Evolutionary conservation across 2,888 invertebrate genomes (phyloP), one percentile per base, ranked within the genome.

Genomic region (Aspidapion aeneum): DNA sequence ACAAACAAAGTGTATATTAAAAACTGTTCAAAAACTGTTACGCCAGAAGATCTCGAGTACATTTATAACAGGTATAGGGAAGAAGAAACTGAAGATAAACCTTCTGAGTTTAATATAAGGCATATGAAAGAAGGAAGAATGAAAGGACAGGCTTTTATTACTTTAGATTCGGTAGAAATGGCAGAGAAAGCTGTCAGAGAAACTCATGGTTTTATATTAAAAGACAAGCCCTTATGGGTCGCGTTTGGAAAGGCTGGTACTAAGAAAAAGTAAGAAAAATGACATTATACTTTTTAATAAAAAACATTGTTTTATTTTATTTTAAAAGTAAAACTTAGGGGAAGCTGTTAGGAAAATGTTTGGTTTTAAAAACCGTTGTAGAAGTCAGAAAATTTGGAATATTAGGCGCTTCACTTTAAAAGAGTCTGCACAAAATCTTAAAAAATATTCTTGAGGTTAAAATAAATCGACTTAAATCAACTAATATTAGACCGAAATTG

Each of bases 91-190:
- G 74, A 78, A 52, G 72, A 78, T 58, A 70, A 64, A 18, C 77
- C 80, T 9, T 81, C 81, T 65, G 82, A 82, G 55, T 85, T 87
- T 78, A 85, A 86, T 77, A 87, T 96, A 2, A 85, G 91, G 71
- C 84, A 96, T 16, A 94, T 97, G 95, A 92, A 93, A 75, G 93
- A 94, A 78, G 97, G 97, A 0, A 85, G 94, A 74, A 96, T 97
- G 96, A 97, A 96, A 79, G 96, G 96, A 0, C 97, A 97, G 80
- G 96, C 94, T 0, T 97, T 97, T 83, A 85, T 97, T 0, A 93
- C 93, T 0, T 83, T 95, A 61, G 91, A 93, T 60, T 86, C 84
- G 72, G 83, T 87, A 16, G 82, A 83, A 56, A 80, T 85, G 72
- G 93, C 94, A 0, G 86, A 89, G 74, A 81, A 83, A 67, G 96